Percentiles rank a stretch among this genome's conserved stretches.
These are phyloP conservation scores for Trypoxylon attenuatum DNA, from an alignment of 2,888 invertebrate genomes.

Conservation along the genomic window DNA sequence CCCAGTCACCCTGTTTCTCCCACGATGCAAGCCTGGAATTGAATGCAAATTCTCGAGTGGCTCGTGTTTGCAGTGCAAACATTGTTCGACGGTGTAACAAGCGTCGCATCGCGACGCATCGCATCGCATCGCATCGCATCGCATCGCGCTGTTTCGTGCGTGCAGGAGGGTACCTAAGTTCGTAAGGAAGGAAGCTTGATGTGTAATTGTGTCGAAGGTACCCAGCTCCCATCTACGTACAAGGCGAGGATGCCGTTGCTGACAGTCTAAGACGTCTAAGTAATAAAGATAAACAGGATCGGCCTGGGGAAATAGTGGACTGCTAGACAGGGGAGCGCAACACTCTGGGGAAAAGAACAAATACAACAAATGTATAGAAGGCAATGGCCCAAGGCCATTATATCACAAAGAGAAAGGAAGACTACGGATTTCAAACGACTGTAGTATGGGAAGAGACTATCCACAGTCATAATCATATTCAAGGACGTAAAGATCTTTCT, in stretches of 20 bases:
- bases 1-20: conserved; percentile 23
- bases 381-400: too few relatives aligned
- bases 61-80: conserved; percentile 64
- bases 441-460: too few relatives aligned
- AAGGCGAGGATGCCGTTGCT: conserved; percentile 17
- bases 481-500: too few relatives aligned
- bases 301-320: conserved; percentile 30
- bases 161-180: conserved; percentile 11
- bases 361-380: too few relatives aligned
- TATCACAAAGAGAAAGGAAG: too few relatives aligned
- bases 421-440: too few relatives aligned
- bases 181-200: conserved; percentile 35
- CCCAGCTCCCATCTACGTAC: conserved; percentile 10
- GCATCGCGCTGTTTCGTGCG: conserved; percentile 28
- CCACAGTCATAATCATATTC: too few relatives aligned
- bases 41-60: conserved; percentile 65
- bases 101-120: too few relatives aligned
- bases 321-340: neutral
- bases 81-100: conserved; percentile 55
- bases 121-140: too few relatives aligned
- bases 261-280: conserved; percentile 40
- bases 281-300: conserved; percentile 64
- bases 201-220: conserved; percentile 42
- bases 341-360: neutral
- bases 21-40: conserved; percentile 50